Conservation (phyloP, 1,140 invertebrate genomes). For the Chrysomallon squamiferum region DNA sequence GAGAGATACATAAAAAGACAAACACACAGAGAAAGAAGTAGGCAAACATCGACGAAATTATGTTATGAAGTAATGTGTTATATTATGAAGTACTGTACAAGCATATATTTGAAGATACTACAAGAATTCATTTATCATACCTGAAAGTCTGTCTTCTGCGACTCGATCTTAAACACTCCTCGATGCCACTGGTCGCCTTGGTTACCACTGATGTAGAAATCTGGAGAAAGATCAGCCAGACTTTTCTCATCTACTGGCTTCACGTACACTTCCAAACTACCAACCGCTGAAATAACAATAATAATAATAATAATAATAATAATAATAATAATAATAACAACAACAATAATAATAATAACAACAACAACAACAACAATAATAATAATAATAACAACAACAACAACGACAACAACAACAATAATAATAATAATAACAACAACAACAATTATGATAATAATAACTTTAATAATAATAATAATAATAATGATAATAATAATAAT, state of each 20-base stretch:
- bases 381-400: too few species aligned
- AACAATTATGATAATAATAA: too few species aligned
- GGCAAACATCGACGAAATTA: background rate
- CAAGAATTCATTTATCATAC: background rate
- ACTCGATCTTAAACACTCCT: slow-evolving; percentile 8
- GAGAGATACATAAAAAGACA: background rate
- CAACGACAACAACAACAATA: too few species aligned
- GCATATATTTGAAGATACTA: background rate
- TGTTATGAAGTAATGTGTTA: too few species aligned
- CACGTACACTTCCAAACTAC: slow-evolving; percentile 25
- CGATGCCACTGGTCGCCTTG: slow-evolving; percentile 24
- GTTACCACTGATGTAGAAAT: slow-evolving; percentile 23
- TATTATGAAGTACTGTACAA: background rate
- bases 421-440: too few species aligned
- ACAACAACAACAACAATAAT: too few species aligned
- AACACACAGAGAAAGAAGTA: background rate
- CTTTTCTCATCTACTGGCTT: background rate
- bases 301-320: too few species aligned
- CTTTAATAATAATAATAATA: too few species aligned
- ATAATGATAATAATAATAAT: too few species aligned
- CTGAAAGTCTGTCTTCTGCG: slow-evolving; percentile 10
- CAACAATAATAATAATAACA: too few species aligned
- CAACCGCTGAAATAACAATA: slow-evolving; percentile 23
- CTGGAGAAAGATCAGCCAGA: background rate
- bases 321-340: too few species aligned